Percentiles rank a stretch among this genome's conserved stretches.
Evolutionary conservation across 2,113 vertebrate species (phyloP).

Genomic region (Clinocottus analis): DNA sequence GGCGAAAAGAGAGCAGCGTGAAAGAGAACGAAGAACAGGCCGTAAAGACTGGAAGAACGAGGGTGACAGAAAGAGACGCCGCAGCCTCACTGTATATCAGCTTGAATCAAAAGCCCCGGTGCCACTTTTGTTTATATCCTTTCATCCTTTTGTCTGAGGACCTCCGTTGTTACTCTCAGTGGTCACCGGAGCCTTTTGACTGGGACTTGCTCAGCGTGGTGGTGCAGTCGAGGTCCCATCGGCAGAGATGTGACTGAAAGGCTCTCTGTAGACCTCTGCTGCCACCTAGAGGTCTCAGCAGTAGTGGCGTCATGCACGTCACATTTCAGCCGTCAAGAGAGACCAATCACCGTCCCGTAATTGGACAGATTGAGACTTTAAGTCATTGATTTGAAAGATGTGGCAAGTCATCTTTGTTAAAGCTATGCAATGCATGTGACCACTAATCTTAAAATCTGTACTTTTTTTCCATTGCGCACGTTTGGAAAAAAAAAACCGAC

Average conservation of each 20-base stretch:
- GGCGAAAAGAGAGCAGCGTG: constrained; percentile 8
- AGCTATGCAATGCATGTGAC: not conserved
- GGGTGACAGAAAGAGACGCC: constrained; percentile 35
- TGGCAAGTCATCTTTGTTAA: not conserved
- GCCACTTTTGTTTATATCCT: constrained; percentile 31
- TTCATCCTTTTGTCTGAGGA: constrained; percentile 65
- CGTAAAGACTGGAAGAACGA: constrained; percentile 44
- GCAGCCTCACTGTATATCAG: constrained; percentile 57
- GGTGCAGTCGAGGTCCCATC: constrained; percentile 39
- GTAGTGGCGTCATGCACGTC: constrained; percentile 18
- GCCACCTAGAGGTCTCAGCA: constrained; percentile 76
- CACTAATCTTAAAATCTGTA: not conserved
- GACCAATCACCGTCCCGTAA: not conserved
- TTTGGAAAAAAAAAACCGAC: constrained; percentile 7
- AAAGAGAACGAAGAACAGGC: constrained; percentile 31
- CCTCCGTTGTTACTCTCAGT: constrained; percentile 53
- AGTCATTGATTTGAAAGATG: not conserved
- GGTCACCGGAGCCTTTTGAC: constrained; percentile 50
- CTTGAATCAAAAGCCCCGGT: constrained; percentile 64
- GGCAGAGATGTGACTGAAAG: not conserved
- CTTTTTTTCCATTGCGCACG: not conserved
- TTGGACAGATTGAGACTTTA: not conserved
- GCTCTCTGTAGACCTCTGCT: constrained; percentile 79
- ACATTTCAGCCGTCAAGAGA: constrained; percentile 4
- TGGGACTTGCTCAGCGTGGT: constrained; percentile 33